phyloP scores from a whole-genome alignment of 2,113 vertebrate species.

The Trogon surrucura region DNA sequence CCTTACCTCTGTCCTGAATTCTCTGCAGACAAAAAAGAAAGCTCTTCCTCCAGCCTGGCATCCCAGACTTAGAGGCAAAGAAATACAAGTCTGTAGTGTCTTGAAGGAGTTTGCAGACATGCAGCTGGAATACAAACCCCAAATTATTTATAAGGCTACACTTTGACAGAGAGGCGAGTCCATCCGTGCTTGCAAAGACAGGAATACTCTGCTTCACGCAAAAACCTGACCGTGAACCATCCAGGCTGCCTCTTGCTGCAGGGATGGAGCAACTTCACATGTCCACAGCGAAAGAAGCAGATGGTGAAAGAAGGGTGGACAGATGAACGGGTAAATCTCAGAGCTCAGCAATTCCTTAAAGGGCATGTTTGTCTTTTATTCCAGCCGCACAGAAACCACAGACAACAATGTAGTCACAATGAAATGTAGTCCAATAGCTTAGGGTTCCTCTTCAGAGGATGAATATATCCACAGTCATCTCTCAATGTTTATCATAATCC shows the following conservation, averaged over 20 bases:
- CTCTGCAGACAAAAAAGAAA: conserved; percentile 72
- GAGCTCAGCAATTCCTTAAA: conserved; percentile 13
- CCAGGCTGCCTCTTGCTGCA: conserved; percentile 44
- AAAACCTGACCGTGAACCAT: neutral
- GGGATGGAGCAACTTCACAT: conserved; percentile 49
- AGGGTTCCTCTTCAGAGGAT: neutral
- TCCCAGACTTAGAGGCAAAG: conserved; percentile 28
- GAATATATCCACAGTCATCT: neutral
- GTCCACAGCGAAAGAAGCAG: conserved; percentile 40
- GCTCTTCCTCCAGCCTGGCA: conserved; percentile 78
- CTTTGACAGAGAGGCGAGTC: neutral
- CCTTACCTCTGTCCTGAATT: conserved; percentile 77
- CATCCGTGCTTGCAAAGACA: neutral
- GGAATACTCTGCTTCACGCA: neutral
- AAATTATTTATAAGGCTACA: conserved; percentile 13
- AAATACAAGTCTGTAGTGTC: neutral
- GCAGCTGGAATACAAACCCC: conserved; percentile 7
- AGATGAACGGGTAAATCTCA: conserved; percentile 37
- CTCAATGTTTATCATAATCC: neutral
- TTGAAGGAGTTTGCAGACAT: neutral
- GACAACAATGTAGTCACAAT: neutral
- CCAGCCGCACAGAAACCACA: neutral
- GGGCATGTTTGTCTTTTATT: conserved; percentile 16
- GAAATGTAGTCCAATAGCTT: neutral
- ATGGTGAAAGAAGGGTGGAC: conserved; percentile 39